Base-by-base conservation (phyloP, 2,888 invertebrate species). In the Epicampocera succincta region DNA sequence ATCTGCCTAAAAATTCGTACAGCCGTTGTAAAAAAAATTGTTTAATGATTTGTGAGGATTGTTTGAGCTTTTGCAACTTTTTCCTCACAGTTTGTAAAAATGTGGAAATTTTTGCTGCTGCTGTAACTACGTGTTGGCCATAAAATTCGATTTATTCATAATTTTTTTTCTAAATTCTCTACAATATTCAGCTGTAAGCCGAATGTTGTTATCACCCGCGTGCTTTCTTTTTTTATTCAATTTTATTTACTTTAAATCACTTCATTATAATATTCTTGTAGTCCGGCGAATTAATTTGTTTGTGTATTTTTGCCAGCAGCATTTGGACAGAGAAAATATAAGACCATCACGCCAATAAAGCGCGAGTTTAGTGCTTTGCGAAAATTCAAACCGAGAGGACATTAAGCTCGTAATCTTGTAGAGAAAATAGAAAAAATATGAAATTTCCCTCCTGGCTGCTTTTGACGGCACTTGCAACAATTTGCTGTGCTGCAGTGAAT, bases 11-110 rank as follows among this genome's bases (percentile, higher is more conserved):
- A 29, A 29, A 6, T 29, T 29, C 29, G 29, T 29, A 33, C 9
- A 33, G 33, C 33, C 8, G 1, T 1, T 3, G 33, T 9, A 5
- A 63, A 19, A 52, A 15, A 68, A 50, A n/a, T 29, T 71, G 19
- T 9, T 33, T 9, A 33, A 8, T 58, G 29, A 29, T 29, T 52
- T 40, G 9, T 13, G 61, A 68, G 44, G 61, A 66, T 81, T 73
- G 33, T 76, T 68, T 76, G 76, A 80, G 76, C 76, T 80, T 75
- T 75, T 17, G 48, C 42, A 15, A 40, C 52, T 71, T 75, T 15
- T 61, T 63, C 21, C 15, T 8, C 44, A 11, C n/a, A 42, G 19
- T 33, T 33, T 56, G 50, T 69, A 38, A 17, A 1, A 29, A n/a
- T n/a, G 6, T 44, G 3, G 9, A 15, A 44, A 9, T 21, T 25